Percentiles rank a stretch among this genome's conserved stretches.
Evolutionary conservation across 1,140 invertebrate genomes (phyloP).

Genomic region (Battus philenor): DNA sequence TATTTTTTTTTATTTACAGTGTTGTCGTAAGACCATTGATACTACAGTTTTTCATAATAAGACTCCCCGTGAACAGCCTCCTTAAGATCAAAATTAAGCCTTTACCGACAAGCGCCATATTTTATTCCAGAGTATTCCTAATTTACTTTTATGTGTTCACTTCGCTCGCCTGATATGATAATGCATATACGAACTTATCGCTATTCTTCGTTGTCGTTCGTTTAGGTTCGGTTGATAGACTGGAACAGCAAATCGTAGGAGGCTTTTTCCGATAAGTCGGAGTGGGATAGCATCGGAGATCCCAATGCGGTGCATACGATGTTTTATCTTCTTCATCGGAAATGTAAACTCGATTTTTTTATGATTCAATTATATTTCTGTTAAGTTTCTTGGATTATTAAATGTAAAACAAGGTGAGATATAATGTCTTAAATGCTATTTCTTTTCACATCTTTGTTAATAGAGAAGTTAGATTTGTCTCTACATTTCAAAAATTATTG

Average conservation of each 20-base stretch:
- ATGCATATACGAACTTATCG: conserved; percentile 16
- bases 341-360: conserved; percentile 19
- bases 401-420: too few species aligned
- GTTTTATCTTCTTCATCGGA: conserved; percentile 19
- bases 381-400: too few species aligned
- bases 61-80: too few species aligned
- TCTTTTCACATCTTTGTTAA: too few species aligned
- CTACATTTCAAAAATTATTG: too few species aligned
- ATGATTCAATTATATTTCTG: conserved; percentile 13
- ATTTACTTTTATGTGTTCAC: conserved; percentile 16
- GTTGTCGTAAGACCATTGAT: too few species aligned
- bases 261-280: background rate
- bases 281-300: conserved; percentile 15
- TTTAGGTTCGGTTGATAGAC: conserved; percentile 7
- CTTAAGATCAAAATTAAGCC: conserved; percentile 6
- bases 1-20: too few species aligned
- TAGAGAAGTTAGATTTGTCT: too few species aligned
- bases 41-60: too few species aligned
- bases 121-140: conserved; percentile 15
- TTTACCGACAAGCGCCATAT: conserved; percentile 6
- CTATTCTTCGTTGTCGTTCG: conserved; percentile 7
- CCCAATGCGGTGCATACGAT: conserved; percentile 24
- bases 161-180: conserved; percentile 15
- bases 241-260: background rate
- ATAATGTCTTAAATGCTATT: too few species aligned